Conservation (phyloP, 2,113 vertebrate genomes). For the Agelaius tricolor region DNA sequence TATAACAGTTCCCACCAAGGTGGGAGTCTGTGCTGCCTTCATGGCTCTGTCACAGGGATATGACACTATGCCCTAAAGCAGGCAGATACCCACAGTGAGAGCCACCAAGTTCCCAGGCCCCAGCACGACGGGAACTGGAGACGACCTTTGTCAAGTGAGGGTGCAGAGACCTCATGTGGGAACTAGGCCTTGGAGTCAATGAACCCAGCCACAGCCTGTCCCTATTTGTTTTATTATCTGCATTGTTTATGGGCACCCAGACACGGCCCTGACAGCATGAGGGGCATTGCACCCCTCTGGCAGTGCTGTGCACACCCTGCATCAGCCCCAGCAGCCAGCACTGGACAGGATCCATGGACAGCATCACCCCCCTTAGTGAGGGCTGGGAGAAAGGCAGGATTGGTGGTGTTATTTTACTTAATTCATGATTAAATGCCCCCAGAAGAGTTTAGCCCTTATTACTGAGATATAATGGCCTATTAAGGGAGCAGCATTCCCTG, state of each 20-base stretch:
- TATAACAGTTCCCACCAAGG: background rate
- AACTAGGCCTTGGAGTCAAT: background rate
- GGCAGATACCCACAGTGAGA: background rate
- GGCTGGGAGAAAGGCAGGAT: background rate
- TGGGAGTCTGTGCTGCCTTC: background rate
- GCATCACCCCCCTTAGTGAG: background rate
- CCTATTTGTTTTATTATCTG: background rate
- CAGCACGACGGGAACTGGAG: accelerated
- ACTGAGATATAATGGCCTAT: conserved; percentile 56
- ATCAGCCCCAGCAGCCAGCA: background rate
- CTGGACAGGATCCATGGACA: background rate
- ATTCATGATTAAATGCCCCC: conserved; percentile 66
- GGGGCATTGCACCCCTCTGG: background rate
- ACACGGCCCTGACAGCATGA: accelerated
- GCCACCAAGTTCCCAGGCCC: background rate
- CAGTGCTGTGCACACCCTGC: background rate
- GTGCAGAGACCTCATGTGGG: background rate
- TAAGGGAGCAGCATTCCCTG: conserved; percentile 66
- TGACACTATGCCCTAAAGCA: background rate
- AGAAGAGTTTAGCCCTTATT: conserved; percentile 67
- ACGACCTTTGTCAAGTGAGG: background rate
- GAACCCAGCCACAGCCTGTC: background rate
- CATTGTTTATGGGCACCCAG: background rate
- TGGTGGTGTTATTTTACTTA: conserved; percentile 54
- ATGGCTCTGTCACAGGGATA: accelerated